Base-by-base conservation (phyloP, 1,140 invertebrate genomes). In the Drosophila serrata region DNA sequence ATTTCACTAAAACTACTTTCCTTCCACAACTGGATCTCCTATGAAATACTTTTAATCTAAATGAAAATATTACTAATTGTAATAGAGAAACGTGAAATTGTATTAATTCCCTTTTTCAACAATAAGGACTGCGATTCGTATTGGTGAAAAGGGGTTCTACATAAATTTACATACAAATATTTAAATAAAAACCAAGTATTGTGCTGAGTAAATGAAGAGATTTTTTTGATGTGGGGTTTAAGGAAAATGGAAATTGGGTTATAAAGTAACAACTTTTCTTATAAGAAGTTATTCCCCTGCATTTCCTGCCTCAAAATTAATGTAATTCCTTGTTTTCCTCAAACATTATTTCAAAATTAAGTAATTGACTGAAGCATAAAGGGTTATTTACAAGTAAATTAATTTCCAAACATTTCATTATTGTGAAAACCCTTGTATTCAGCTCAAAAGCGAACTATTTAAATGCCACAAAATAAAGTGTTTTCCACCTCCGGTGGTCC, bases 161-260 rank as follows among this genome's bases (percentile, higher is more conserved):
- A 49, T 31, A 31, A 31, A 9, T 53, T 17, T 35, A 15, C 31
- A 35, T 27, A 31, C 27, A 48, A 58, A 22, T 72, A 72, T 72
- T 72, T 72, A 72, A 70, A 72, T 68, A 68, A 63, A 70, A 67
- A 6, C 5, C 33, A 29, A 46, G 42, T 37, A 57, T 70, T 70
- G 33, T 70, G 43, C 57, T 48, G 42, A 64, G n/a, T 67, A 46
- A 46, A 29, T 4, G 0, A 11, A 15, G 11, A 19, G 40, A 43
- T 45, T 45, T 8, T 9, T 8, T 9, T 13, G 2, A 33, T n/a
- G 2, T 4, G 3, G n/a, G 19, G 13, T 8, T 13, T 4, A n/a
- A 17, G 3, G 35, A 7, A 8, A 12, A 5, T 19, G 35, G 48
- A 19, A 19, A 9, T 29, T 39, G 2, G 15, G 5, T 7, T 13